Percentiles rank a stretch among this genome's conserved stretches.
Conservation (phyloP, 1,140 invertebrate species). For the Cotesia vestalis region DNA sequence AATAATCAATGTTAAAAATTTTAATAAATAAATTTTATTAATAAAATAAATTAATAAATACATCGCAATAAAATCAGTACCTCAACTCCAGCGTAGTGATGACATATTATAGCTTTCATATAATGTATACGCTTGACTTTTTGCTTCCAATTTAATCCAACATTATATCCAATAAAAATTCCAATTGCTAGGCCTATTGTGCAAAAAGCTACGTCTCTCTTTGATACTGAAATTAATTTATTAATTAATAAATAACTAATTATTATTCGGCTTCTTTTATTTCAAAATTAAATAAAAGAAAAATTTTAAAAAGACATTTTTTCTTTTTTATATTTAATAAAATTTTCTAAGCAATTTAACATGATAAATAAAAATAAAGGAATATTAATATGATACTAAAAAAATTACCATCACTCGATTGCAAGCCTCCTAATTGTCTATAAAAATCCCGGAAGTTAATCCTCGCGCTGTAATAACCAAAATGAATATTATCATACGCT, state of each 20-base stretch:
- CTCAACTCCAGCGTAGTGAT: slow-evolving; percentile 67
- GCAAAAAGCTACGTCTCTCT: slow-evolving; percentile 65
- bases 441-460: slow-evolving; percentile 55
- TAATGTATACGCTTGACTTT: slow-evolving; percentile 55
- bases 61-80: slow-evolving; percentile 47
- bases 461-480: slow-evolving; percentile 50
- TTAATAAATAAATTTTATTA: too few relatives aligned
- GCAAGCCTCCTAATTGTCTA: slow-evolving; percentile 49
- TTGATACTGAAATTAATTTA: slow-evolving; percentile 53
- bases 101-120: slow-evolving; percentile 68
- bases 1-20: slow-evolving; percentile 8
- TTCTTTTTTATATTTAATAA: too few relatives aligned
- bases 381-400: slow-evolving; percentile 14
- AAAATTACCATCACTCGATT: slow-evolving; percentile 47
- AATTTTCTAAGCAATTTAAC: too few relatives aligned
- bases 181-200: slow-evolving; percentile 65
- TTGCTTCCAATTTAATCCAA: slow-evolving; percentile 58
- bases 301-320: too few relatives aligned
- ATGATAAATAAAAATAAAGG: too few relatives aligned
- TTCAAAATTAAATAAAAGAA: background rate
- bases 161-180: slow-evolving; percentile 63
- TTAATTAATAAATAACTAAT: slow-evolving; percentile 23
- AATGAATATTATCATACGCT: slow-evolving; percentile 50
- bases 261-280: background rate
- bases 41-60: slow-evolving; percentile 30